Conservation (phyloP, 2,797 vertebrate genomes). For the Trachurus trachurus region DNA sequence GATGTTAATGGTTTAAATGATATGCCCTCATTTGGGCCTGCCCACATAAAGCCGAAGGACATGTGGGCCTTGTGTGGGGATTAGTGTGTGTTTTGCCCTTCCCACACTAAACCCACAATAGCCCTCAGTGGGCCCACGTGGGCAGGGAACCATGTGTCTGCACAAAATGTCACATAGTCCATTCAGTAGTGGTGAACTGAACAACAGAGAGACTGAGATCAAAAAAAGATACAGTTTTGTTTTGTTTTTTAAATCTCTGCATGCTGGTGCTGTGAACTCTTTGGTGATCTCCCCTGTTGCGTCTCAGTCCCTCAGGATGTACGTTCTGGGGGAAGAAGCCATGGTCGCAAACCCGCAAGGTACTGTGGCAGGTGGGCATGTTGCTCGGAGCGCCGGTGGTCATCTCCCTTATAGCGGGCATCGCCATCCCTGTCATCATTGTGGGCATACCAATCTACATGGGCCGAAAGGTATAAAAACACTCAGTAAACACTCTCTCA, state of each 20-base stretch:
- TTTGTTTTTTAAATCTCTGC: not conserved
- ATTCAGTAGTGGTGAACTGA: not conserved
- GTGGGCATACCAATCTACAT: slow-evolving; percentile 93
- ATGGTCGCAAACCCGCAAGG: slow-evolving; percentile 91
- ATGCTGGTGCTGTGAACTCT: not conserved
- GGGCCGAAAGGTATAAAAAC: slow-evolving; percentile 89
- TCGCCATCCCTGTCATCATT: slow-evolving; percentile 92
- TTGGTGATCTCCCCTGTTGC: slow-evolving; percentile 4
- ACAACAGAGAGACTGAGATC: not conserved
- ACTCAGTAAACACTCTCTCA: not conserved
- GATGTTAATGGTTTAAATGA: too few relatives aligned
- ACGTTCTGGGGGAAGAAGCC: slow-evolving; percentile 95
- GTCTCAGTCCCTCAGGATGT: slow-evolving; percentile 91
- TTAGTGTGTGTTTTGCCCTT: too few relatives aligned
- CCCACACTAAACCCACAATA: too few relatives aligned
- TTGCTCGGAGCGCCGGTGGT: slow-evolving; percentile 92
- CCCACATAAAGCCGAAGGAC: too few relatives aligned
- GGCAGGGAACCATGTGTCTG: not conserved
- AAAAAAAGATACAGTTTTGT: not conserved
- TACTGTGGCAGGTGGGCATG: slow-evolving; percentile 94
- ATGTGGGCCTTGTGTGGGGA: too few relatives aligned
- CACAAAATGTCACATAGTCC: not conserved
- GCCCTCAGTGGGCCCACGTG: too few relatives aligned
- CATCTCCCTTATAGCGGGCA: slow-evolving; percentile 91
- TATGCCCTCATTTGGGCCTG: too few relatives aligned